These are phyloP conservation scores for Pimpla rufipes DNA, from an alignment of 2,888 invertebrate genomes.

Conservation along the genomic window DNA sequence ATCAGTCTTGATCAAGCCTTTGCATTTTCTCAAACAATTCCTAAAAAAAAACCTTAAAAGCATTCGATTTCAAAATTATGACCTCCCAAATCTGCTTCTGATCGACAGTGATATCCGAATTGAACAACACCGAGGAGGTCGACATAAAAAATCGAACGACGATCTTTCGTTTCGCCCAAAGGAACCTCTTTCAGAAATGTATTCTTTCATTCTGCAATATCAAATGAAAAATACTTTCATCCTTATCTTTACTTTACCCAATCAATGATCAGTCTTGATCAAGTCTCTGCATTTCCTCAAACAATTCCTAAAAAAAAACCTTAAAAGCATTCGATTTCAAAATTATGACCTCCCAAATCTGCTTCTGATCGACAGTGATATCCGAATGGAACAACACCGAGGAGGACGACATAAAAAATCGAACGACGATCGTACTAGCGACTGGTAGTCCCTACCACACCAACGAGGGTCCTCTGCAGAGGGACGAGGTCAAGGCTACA, in stretches of 20 bases:
- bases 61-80: not conserved
- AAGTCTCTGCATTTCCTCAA: not conserved
- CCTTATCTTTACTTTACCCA: no score
- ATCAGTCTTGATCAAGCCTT: not conserved
- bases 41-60: not conserved
- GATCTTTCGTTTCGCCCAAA: no score
- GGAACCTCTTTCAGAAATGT: no score
- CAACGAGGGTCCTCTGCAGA: conserved; percentile 89
- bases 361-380: conserved; percentile 75
- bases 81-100: not conserved
- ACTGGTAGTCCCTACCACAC: conserved; percentile 86
- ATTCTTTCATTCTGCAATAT: no score
- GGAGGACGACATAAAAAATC: conserved; percentile 86
- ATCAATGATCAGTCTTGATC: not conserved
- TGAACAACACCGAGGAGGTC: conserved; percentile 89
- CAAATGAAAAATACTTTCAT: no score
- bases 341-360: not conserved
- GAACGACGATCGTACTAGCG: conserved; percentile 82
- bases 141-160: conserved; percentile 84
- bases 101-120: conserved; percentile 85
- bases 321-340: not conserved
- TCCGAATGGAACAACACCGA: conserved; percentile 89
- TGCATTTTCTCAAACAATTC: not conserved
- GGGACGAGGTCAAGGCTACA: conserved; percentile 89
- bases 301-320: no score